Evolutionary conservation across 2,113 vertebrate species (phyloP), one percentile per base, ranked within the genome.

Genomic region (Polypterus bichir): DNA sequence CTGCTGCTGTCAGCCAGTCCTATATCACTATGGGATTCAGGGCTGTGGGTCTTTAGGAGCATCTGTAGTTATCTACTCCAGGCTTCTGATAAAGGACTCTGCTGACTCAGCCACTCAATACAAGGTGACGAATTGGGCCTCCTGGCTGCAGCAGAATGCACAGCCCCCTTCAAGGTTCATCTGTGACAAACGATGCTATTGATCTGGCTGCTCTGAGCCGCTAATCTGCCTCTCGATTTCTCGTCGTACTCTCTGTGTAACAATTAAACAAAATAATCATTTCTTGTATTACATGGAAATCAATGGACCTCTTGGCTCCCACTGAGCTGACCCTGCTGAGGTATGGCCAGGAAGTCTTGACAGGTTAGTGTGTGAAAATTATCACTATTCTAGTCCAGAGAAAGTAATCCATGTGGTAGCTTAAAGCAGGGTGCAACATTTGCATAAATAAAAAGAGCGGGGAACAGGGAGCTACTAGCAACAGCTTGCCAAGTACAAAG

Each of bases 281-380:
- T 97, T 96, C 88, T 91, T 94, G 90, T 96, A 82, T 90, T 91
- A 93, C 94, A 93, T 94, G 88, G 77, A 90, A 93, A 95, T 97
- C 92, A 91, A 93, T 97, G 77, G 86, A 92, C 89, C 92, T 89
- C 76, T 81, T 86, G 27, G 88, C 86, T 87, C 88, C 79, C 60
- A 45, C 4, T 60, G 73, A 74, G 77, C 78, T 78, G 83, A 83
- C 81, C 80, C 66, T 54, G 73, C 75, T 83, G 62, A 87, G 77
- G 79, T 80, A 86, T 88, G 81, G 82, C 76, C 79, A 6, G 60
- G 62, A 62, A 1, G 2, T 70, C 67, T 77, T 75, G 59, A 58
- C 65, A 74, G 73, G 70, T 74, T 73, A 76, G 65, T 74, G 69
- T 27, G 27, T 27, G 27, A 27, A 27, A 27, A 27, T 27, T 27